Evolutionary conservation across 2,113 vertebrate species (phyloP).

Genomic region (Sprattus sprattus): DNA sequence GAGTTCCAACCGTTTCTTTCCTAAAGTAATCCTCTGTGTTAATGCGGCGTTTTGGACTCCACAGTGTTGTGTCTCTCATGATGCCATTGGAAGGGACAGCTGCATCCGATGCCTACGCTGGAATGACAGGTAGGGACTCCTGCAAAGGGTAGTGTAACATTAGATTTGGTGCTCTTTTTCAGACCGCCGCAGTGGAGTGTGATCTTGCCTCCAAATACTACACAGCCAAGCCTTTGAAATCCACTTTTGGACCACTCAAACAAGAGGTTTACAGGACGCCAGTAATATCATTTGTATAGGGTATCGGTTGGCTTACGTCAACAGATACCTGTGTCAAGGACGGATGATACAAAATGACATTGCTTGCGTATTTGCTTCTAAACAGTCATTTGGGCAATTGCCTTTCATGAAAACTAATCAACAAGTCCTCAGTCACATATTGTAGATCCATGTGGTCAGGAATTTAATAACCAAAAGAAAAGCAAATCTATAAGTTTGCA

Average conservation of each 20-base stretch:
- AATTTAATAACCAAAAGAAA: not conserved
- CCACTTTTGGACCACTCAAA: constrained; percentile 51
- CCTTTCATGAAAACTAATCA: not conserved
- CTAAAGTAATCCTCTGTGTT: constrained; percentile 3
- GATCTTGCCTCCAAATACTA: constrained; percentile 33
- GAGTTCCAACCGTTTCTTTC: not conserved
- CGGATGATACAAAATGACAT: not conserved
- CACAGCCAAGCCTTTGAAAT: constrained; percentile 55
- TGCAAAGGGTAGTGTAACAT: constrained; percentile 40
- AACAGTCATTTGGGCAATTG: not conserved
- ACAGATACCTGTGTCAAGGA: constrained; percentile 3
- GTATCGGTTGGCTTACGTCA: constrained; percentile 41
- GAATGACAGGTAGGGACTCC: constrained; percentile 48
- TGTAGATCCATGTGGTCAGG: not conserved
- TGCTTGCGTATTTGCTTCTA: constrained; percentile 11
- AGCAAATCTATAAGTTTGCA: not conserved
- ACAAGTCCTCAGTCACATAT: not conserved
- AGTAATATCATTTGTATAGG: constrained; percentile 55
- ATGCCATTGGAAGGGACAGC: constrained; percentile 35
- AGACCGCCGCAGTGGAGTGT: constrained; percentile 41
- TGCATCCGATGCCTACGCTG: constrained; percentile 34
- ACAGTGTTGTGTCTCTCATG: constrained; percentile 26
- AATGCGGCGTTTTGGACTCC: constrained; percentile 15
- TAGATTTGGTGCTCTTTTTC: constrained; percentile 44
- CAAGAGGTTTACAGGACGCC: constrained; percentile 40